Evolutionary conservation across 2,888 invertebrate species (phyloP), one percentile per base, ranked within the genome.

Genomic region (Diogma glabrata): DNA sequence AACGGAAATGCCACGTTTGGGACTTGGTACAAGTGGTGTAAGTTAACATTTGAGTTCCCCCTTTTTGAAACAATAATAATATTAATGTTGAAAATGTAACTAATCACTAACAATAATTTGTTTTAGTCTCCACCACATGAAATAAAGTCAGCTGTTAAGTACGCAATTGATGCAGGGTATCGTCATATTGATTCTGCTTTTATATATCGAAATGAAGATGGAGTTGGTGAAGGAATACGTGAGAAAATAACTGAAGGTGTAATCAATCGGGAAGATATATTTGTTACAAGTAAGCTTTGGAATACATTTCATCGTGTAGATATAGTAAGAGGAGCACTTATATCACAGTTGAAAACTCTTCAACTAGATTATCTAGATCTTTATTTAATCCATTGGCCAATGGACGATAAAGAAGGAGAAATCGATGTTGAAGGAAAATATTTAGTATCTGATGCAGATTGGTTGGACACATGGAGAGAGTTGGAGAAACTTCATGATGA

Each of bases 341-440:
- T 75, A 49, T 72, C 74, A 47, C 81, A 86, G 1, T 63, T 90
- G 7, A 61, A 70, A 0, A 72, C 77, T 50, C 73, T 90, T 53
- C 80, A 80, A 0, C 62, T 89, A 8, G 76, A 81, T 0, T 89
- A 90, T 63, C 71, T 91, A 47, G 90, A 91, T 62, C 72, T 90
- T 0, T 89, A 82, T 61, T 69, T 90, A 40, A 83, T 91, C 56
- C 91, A 91, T 61, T 83, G 85, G 76, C 91, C 90, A 0, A 77
- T 87, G 64, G 85, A 54, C 51, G 51, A 61, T 38, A 50, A 52
- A 3, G 51, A 54, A 5, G 60, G n/a, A n/a, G n/a, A n/a, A n/a
- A n/a, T n/a, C n/a, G n/a, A n/a, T n/a, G n/a, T n/a, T n/a, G n/a
- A n/a, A n/a, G n/a, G n/a, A n/a, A n/a, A n/a, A n/a, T n/a, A n/a